phyloP scores from a whole-genome alignment of 2,113 vertebrate genomes.

The Tylochromis polylepis region DNA sequence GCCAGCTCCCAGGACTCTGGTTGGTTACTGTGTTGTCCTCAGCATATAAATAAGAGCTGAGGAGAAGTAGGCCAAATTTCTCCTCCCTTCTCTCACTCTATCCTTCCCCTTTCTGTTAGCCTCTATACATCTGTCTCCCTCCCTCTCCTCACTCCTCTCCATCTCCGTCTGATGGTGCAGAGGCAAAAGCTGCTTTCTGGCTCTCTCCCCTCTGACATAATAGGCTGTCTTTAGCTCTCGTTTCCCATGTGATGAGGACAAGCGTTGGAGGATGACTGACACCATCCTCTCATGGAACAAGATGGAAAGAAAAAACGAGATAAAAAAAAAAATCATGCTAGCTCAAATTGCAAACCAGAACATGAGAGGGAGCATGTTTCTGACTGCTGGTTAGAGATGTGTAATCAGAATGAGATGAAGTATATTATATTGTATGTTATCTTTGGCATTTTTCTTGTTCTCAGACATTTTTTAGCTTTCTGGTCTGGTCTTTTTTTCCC shows the following conservation, averaged over 20 bases:
- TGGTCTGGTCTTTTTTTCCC: neutral
- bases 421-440: neutral
- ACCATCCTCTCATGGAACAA: neutral
- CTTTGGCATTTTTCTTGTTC: neutral
- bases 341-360: neutral
- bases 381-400: neutral
- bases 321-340: neutral
- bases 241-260: neutral
- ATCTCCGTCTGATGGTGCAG: neutral
- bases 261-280: neutral
- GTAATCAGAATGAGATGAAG: neutral
- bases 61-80: conserved; percentile 65
- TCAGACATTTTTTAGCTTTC: neutral
- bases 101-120: neutral
- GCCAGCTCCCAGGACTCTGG: conserved; percentile 21
- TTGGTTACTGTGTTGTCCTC: conserved; percentile 21
- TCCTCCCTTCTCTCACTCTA: conserved; percentile 16
- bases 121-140: neutral
- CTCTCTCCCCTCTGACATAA: conserved; percentile 10
- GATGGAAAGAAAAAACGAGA: neutral
- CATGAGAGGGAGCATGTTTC: neutral
- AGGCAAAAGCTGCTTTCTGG: conserved; percentile 12
- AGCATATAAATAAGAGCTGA: conserved; percentile 56
- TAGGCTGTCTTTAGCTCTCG: neutral
- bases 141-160: neutral